Conservation (phyloP, 2,113 vertebrate genomes). For the Neoarius graeffei region DNA sequence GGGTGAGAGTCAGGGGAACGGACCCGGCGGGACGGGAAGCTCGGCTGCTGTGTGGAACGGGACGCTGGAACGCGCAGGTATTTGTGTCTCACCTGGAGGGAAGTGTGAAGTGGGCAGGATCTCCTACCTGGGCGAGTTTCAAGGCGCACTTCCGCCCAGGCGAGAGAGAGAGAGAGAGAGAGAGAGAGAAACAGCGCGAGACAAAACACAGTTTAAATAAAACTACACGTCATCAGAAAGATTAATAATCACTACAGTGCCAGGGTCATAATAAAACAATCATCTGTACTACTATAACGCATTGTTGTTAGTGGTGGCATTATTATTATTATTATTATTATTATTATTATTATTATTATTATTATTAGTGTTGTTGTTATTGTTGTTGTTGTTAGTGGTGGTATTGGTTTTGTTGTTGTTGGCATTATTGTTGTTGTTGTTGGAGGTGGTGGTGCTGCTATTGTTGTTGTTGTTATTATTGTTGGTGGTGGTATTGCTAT, state of each 20-base stretch:
- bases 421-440: too few species aligned
- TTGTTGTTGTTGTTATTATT: neutral
- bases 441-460: too few species aligned
- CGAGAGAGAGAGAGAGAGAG: conserved; percentile 62
- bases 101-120: conserved; percentile 64
- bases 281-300: neutral
- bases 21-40: neutral
- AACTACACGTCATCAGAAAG: neutral
- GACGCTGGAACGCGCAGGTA: conserved; percentile 42
- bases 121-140: conserved; percentile 68
- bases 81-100: conserved; percentile 74
- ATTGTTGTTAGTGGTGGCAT: neutral
- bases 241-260: too few species aligned
- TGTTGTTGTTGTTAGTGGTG: neutral
- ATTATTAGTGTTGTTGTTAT: too few species aligned
- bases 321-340: neutral
- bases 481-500: too few species aligned
- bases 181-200: neutral
- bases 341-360: neutral
- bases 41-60: neutral
- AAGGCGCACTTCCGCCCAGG: conserved; percentile 88
- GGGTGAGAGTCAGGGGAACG: conserved; percentile 17
- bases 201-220: neutral
- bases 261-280: neutral
- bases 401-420: too few species aligned